Conservation (phyloP, 2,888 invertebrate genomes). For the Dione juno region DNA sequence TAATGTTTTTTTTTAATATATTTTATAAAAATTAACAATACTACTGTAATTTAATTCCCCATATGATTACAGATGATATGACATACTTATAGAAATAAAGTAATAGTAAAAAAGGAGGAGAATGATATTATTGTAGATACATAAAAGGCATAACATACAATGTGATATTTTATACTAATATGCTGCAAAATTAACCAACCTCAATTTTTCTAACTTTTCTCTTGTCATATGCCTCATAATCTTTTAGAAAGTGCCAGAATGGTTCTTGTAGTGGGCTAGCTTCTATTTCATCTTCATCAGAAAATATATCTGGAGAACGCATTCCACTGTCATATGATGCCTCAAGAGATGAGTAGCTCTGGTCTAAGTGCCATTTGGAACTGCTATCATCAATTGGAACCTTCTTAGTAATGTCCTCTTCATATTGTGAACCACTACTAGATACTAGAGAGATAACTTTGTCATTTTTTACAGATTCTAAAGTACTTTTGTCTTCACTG, state of each 20-base stretch:
- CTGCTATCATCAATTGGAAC: slow-evolving; percentile 53
- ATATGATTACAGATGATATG: too few species aligned
- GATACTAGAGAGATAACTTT: slow-evolving; percentile 63
- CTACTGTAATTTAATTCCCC: too few species aligned
- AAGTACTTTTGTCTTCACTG: slow-evolving; percentile 50
- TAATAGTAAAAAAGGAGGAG: too few species aligned
- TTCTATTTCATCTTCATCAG: slow-evolving; percentile 78
- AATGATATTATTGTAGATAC: too few species aligned
- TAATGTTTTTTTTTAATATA: not conserved
- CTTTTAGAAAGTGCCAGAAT: slow-evolving; percentile 71
- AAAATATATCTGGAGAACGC: slow-evolving; percentile 87
- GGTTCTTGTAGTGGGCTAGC: slow-evolving; percentile 54
- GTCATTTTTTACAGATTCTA: slow-evolving; percentile 54
- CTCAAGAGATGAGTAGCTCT: slow-evolving; percentile 74
- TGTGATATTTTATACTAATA: too few species aligned
- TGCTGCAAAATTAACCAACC: slow-evolving; percentile 53
- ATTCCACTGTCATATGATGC: slow-evolving; percentile 79
- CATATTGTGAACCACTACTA: slow-evolving; percentile 68
- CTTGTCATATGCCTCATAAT: slow-evolving; percentile 72
- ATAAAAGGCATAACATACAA: too few species aligned
- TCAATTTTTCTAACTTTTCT: slow-evolving; percentile 70
- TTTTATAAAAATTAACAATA: not conserved
- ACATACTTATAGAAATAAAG: too few species aligned
- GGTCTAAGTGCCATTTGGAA: slow-evolving; percentile 71
- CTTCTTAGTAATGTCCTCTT: slow-evolving; percentile 57